Evolutionary conservation across 2,888 invertebrate genomes (phyloP), one percentile per base, ranked within the genome.

Genomic region (Rhingia rostrata): DNA sequence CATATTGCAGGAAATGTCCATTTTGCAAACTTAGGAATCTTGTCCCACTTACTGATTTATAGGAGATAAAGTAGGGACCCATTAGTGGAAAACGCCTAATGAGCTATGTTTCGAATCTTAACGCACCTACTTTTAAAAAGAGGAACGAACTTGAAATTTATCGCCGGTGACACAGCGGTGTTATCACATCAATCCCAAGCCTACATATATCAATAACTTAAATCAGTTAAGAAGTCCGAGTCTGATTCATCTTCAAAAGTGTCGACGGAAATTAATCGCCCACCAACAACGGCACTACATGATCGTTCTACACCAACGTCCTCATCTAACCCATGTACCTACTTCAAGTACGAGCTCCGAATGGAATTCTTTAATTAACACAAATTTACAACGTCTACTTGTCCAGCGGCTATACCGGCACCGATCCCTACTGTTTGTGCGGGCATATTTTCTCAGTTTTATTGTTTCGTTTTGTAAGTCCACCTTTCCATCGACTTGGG

Each of bases 281-380:
- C 47, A 47, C 47, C 22, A 6, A 14, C 12, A 14, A 47, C 14
- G 22, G 22, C 22, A 22, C 47, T 14, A 47, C 7, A 12, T 47
- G 47, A 47, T 14, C 6, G 22, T 22, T 22, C 22, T 2, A 22
- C 14, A 14, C 7, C 14, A 14, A 14, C 14, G 22, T 4, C 6
- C 22, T 14, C 1, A 14, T 6, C 35, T n/a, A 43, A 41, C 12
- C 41, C 66, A 41, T 33, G 32, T 41, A 32, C 60, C 3, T 75
- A 49, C 47, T 12, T 72, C 41, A 51, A 66, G 43, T 60, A 61
- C 33, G 33, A 51, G 9, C 61, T 54, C 53, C n/a, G 37, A 67
- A 43, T 47, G 37, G 60, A 80, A 74, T 74, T 80, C 61, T 41
- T 43, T 67, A 74, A 69, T 69, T 75, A 75, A 70, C 61, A 72